Evolutionary conservation across 1,140 invertebrate species (phyloP).

Genomic region (Drosophila suzukii): DNA sequence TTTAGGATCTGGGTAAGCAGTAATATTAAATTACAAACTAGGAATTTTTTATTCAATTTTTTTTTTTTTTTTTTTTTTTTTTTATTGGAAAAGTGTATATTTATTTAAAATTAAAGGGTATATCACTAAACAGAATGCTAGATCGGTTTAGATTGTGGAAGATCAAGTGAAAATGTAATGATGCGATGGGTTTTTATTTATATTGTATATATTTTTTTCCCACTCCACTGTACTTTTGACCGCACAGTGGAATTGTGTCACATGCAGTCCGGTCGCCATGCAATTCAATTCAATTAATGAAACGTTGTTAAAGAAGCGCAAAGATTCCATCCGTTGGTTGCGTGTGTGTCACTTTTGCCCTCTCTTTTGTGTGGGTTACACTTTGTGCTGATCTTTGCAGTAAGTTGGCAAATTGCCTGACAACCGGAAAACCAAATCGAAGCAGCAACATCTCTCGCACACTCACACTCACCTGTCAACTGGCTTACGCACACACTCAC

Average conservation of each 20-base stretch:
- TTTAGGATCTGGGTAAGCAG: too few relatives aligned
- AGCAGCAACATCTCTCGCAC: constrained; percentile 30
- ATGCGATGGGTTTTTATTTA: too few relatives aligned
- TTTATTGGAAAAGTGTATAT: too few relatives aligned
- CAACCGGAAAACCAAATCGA: constrained; percentile 69
- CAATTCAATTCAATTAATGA: constrained; percentile 82
- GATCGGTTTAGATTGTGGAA: too few relatives aligned
- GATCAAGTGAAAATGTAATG: too few relatives aligned
- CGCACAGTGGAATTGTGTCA: constrained; percentile 48
- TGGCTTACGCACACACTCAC: constrained; percentile 51
- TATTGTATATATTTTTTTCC: too few relatives aligned
- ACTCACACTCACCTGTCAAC: constrained; percentile 52
- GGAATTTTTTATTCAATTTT: background rate
- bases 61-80: background rate
- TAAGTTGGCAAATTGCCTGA: constrained; percentile 81
- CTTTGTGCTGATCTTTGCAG: constrained; percentile 80
- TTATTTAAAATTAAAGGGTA: too few relatives aligned
- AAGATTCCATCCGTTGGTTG: constrained; percentile 21
- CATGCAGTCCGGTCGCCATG: constrained; percentile 28
- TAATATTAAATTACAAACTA: too few relatives aligned
- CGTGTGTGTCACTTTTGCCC: constrained; percentile 27
- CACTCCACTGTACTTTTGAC: constrained; percentile 8
- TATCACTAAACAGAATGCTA: too few relatives aligned
- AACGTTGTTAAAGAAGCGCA: constrained; percentile 64
- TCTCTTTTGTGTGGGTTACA: constrained; percentile 41